Conservation (phyloP, 2,888 invertebrate genomes). For the Eustalomyia histrio region DNA sequence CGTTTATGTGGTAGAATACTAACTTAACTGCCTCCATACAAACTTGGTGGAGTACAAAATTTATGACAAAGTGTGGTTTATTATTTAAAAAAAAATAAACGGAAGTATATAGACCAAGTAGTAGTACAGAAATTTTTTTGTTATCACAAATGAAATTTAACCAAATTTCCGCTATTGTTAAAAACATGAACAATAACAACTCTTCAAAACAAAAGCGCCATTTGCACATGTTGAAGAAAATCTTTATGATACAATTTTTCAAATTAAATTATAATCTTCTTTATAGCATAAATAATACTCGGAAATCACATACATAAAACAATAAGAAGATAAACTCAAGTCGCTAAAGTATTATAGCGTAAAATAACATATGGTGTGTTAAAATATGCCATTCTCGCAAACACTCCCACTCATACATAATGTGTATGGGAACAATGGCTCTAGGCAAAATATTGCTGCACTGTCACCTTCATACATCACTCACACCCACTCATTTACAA, state of each 20-base stretch:
- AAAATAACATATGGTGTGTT: slow-evolving; percentile 49
- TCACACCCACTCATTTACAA: slow-evolving; percentile 1
- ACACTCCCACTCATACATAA: not conserved
- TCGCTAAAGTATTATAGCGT: slow-evolving; percentile 42
- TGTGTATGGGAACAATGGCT: slow-evolving; percentile 49
- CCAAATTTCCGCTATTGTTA: slow-evolving; percentile 55
- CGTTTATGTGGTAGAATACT: slow-evolving; percentile 47
- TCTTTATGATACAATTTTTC: slow-evolving; percentile 29
- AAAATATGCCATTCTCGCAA: slow-evolving; percentile 34
- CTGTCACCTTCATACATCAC: slow-evolving; percentile 59
- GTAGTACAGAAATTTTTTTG: not conserved
- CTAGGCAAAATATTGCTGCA: slow-evolving; percentile 58
- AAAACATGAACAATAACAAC: slow-evolving; percentile 10
- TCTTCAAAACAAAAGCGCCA: slow-evolving; percentile 2
- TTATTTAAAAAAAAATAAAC: slow-evolving; percentile 32
- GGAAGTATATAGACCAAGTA: slow-evolving; percentile 36
- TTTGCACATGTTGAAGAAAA: not conserved
- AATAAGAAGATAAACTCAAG: slow-evolving; percentile 6
- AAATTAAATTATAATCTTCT: slow-evolving; percentile 56
- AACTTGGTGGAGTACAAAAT: slow-evolving; percentile 47
- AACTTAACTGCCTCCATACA: slow-evolving; percentile 34
- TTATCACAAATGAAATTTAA: slow-evolving; percentile 34
- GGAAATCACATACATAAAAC: slow-evolving; percentile 10
- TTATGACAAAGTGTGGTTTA: slow-evolving; percentile 26
- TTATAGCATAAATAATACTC: slow-evolving; percentile 33